Conservation (phyloP, 2,113 vertebrate species). For the Chrysochloris asiatica region DNA sequence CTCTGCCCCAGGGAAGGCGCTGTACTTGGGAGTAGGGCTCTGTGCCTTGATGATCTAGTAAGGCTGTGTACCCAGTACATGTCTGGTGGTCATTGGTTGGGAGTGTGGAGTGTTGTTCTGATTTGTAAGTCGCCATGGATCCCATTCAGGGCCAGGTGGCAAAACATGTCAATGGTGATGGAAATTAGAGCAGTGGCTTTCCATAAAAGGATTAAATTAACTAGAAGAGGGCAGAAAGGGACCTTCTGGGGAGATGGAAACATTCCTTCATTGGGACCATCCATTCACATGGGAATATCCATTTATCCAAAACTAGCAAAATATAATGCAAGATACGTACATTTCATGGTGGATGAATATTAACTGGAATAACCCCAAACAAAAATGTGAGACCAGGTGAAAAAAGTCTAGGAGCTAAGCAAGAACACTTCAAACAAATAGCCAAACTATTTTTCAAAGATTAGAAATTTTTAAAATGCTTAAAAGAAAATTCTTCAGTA, state of each 20-base stretch:
- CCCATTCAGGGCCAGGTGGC: not conserved
- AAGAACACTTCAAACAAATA: slow-evolving; percentile 18
- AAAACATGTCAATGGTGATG: not conserved
- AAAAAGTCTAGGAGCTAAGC: not conserved
- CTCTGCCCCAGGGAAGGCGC: not conserved
- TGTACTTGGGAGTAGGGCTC: not conserved
- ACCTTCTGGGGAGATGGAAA: not conserved
- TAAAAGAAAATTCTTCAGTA: not conserved
- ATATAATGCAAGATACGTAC: not conserved
- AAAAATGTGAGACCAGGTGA: not conserved
- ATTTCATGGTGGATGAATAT: not conserved
- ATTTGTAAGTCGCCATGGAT: not conserved
- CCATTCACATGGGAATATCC: not conserved
- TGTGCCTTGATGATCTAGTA: not conserved
- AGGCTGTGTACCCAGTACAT: not conserved
- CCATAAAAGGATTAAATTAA: not conserved
- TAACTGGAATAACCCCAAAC: not conserved
- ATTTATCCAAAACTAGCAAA: not conserved
- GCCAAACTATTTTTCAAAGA: slow-evolving; percentile 16
- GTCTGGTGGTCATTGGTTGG: not conserved
- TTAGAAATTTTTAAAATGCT: not conserved
- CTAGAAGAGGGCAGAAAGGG: not conserved
- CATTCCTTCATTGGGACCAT: not conserved
- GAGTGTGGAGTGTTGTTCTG: not conserved
- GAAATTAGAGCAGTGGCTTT: not conserved